Base-by-base conservation (phyloP, 2,113 vertebrate genomes). In the Cygnus atratus region DNA sequence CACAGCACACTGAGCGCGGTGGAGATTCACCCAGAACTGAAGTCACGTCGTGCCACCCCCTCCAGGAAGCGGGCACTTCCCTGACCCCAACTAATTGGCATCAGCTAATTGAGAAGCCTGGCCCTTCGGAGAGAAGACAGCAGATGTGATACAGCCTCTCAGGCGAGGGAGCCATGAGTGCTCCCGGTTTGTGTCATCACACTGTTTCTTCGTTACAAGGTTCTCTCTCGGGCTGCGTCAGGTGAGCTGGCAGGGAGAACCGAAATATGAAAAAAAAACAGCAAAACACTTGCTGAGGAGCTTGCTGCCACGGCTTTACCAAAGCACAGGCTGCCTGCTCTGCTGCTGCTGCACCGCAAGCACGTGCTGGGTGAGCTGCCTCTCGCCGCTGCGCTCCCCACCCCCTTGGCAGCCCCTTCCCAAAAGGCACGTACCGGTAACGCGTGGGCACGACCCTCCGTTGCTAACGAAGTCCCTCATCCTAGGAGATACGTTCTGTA, bases 341-440 rank as follows among this genome's bases (percentile, higher is more conserved):
- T 2, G 13, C 61, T 41, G 0, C 17, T 9, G 13, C 1, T 25
- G 52, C 84, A 13, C 61, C 62, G 12, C 3, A 31, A 37, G 24
- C 1, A 0, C 12, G 8, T 2, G 41, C 3, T 1, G 18, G 48
- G 28, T 1, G 0, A 46, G 74, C 31, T 57, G 46, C 24, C 19
- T 61, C 5, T 1, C 26, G 24, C 44, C 59, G 16, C 22, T 52
- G 41, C 18, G n/a, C 39, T 85, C 58, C 20, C 11, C 37, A 14
- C 5, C 33, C 44, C 31, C 67, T 8, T 6, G 33, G 28, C n/a
- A 16, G 25, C 4, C 72, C 37, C 54, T 39, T 83, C 37, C 31
- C 61, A 48, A 28, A 1, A 26, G 0, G n/a, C 37, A 21, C 2
- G 0, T 12, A 26, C 33, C 44, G 43, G n/a, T 3, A 59, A 41